Conservation (phyloP, 2,888 invertebrate species). For the Cryptophagus acutangulus region DNA sequence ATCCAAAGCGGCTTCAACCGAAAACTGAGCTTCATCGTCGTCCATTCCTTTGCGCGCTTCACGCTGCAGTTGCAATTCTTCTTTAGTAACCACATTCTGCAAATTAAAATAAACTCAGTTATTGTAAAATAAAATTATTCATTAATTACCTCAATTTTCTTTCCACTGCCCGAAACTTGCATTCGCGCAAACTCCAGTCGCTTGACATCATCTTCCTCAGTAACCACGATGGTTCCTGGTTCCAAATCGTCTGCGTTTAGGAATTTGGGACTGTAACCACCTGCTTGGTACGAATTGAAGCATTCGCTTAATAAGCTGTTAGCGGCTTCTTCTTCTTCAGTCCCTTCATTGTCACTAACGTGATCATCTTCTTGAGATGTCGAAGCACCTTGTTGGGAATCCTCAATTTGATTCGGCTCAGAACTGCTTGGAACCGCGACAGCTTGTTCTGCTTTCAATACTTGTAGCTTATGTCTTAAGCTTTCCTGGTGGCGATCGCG, state of each 20-base stretch:
- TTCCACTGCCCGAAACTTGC: slow-evolving; percentile 59
- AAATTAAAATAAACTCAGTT: slow-evolving; percentile 1
- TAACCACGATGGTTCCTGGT: slow-evolving; percentile 69
- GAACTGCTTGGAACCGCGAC: slow-evolving; percentile 44
- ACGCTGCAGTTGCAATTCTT: slow-evolving; percentile 65
- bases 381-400: slow-evolving; percentile 22
- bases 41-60: slow-evolving; percentile 82
- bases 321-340: slow-evolving; percentile 46
- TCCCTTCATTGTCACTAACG: slow-evolving; percentile 43
- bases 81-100: slow-evolving; percentile 43
- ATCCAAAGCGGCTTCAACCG: slow-evolving; percentile 82
- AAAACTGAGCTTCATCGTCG: slow-evolving; percentile 85
- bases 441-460: slow-evolving; percentile 82
- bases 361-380: slow-evolving; percentile 36
- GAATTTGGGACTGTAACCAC: slow-evolving; percentile 79
- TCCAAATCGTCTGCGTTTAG: slow-evolving; percentile 62
- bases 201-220: slow-evolving; percentile 70
- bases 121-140: background rate
- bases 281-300: slow-evolving; percentile 68
- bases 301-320: slow-evolving; percentile 53
- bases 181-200: slow-evolving; percentile 68
- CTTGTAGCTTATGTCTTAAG: slow-evolving; percentile 78
- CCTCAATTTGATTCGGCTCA: slow-evolving; percentile 7
- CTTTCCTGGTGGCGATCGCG: slow-evolving; percentile 90
- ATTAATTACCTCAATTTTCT: slow-evolving; percentile 50